Percentiles rank a stretch among this genome's conserved stretches.
Evolutionary conservation across 2,797 vertebrate genomes (phyloP).

Genomic region (Simalia tracyae): DNA sequence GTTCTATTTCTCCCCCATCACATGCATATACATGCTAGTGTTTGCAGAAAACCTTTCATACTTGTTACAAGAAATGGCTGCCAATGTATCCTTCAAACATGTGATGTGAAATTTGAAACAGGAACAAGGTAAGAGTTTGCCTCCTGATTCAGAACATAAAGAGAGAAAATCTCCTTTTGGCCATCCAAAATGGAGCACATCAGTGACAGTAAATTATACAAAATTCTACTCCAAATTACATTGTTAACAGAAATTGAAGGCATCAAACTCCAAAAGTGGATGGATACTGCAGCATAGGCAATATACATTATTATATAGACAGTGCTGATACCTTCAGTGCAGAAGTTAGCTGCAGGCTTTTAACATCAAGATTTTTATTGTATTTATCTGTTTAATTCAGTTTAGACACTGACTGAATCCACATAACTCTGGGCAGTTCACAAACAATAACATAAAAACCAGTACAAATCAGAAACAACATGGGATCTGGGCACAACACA

Average conservation of each 20-base stretch:
- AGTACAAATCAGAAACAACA: background rate
- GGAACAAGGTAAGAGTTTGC: background rate
- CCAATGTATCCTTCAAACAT: background rate
- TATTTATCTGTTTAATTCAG: too few species aligned
- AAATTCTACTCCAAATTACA: background rate
- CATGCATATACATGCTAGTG: too few species aligned
- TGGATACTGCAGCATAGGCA: background rate
- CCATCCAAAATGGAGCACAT: background rate
- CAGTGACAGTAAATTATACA: background rate
- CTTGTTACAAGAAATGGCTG: background rate
- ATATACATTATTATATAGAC: background rate
- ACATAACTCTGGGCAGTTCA: too few species aligned
- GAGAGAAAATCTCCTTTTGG: background rate
- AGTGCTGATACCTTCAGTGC: too few species aligned
- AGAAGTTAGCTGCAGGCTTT: too few species aligned
- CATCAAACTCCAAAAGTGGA: background rate
- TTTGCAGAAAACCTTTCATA: background rate
- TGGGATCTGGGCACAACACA: background rate
- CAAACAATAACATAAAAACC: too few species aligned
- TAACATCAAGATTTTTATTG: background rate
- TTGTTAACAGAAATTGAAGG: background rate
- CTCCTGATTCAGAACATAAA: background rate
- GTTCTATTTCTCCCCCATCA: too few species aligned
- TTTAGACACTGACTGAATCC: too few species aligned
- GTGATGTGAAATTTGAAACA: background rate